A percentile compares a stretch with the other conserved stretches of the same genome.
Evolutionary conservation across 1,140 invertebrate species (phyloP).

Genomic region (Zaprionus taronus): DNA sequence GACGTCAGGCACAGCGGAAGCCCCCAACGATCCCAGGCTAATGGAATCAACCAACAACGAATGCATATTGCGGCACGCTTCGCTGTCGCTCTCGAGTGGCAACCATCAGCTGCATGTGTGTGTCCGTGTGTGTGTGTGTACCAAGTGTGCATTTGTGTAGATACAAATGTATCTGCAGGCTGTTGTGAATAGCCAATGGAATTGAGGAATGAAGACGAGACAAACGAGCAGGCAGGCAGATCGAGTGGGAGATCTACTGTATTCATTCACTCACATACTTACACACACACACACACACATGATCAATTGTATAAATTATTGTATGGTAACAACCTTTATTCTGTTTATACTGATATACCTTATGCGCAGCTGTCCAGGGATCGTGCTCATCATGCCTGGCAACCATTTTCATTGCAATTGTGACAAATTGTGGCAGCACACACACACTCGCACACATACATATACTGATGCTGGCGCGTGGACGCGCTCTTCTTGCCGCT

Average conservation of each 20-base stretch:
- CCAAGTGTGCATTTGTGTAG: background rate
- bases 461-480: background rate
- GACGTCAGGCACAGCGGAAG: background rate
- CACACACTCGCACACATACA: conserved; percentile 1
- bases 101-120: conserved; percentile 5
- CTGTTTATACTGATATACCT: background rate
- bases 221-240: conserved; percentile 5
- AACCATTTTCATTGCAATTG: conserved; percentile 60
- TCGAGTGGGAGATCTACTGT: background rate
- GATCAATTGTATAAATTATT: background rate
- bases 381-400: conserved; percentile 19
- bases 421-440: conserved; percentile 61
- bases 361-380: background rate
- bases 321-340: background rate
- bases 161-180: conserved; percentile 13
- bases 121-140: conserved; percentile 27
- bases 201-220: background rate
- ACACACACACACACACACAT: background rate
- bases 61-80: conserved; percentile 8
- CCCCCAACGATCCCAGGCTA: background rate
- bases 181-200: background rate
- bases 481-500: background rate
- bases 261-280: background rate
- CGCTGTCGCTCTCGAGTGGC: background rate
- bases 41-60: background rate